Evolutionary conservation across 2,888 invertebrate genomes (phyloP).

Genomic region (Galerucella nymphaeae): DNA sequence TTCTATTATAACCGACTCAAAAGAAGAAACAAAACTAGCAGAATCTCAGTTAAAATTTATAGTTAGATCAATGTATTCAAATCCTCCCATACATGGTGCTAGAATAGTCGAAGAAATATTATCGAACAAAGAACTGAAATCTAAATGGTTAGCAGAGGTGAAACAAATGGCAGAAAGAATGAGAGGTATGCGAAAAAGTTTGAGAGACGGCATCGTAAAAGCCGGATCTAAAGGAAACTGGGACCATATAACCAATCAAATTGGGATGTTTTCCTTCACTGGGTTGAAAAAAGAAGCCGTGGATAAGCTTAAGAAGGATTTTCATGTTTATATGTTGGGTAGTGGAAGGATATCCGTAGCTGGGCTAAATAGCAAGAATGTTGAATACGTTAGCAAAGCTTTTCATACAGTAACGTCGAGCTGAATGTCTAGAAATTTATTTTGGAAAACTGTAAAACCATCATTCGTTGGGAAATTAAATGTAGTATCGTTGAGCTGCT

Average conservation of each 20-base stretch:
- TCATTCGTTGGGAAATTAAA: not conserved
- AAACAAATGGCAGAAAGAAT: slow-evolving; percentile 35
- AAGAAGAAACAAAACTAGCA: slow-evolving; percentile 70
- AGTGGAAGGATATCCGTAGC: slow-evolving; percentile 77
- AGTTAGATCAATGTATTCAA: slow-evolving; percentile 75
- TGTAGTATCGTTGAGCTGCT: not conserved
- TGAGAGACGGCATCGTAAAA: slow-evolving; percentile 69
- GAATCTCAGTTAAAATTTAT: slow-evolving; percentile 74
- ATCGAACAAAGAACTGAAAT: slow-evolving; percentile 65
- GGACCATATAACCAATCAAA: slow-evolving; percentile 76
- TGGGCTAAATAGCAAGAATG: slow-evolving; percentile 73
- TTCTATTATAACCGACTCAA: slow-evolving; percentile 66
- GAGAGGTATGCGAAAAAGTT: slow-evolving; percentile 67
- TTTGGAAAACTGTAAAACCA: not conserved
- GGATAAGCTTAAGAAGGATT: slow-evolving; percentile 68
- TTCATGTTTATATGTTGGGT: slow-evolving; percentile 73
- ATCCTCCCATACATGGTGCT: slow-evolving; percentile 75
- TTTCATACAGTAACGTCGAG: slow-evolving; percentile 70
- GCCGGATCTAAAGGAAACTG: slow-evolving; percentile 72
- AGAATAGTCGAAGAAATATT: slow-evolving; percentile 71
- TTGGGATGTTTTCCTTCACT: slow-evolving; percentile 80
- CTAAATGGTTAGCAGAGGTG: slow-evolving; percentile 70
- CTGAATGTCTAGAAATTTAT: not conserved
- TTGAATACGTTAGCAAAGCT: slow-evolving; percentile 72
- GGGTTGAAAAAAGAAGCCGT: slow-evolving; percentile 73